phyloP scores from a whole-genome alignment of 2,888 invertebrate species.

The Caenorhabditis virilis region DNA sequence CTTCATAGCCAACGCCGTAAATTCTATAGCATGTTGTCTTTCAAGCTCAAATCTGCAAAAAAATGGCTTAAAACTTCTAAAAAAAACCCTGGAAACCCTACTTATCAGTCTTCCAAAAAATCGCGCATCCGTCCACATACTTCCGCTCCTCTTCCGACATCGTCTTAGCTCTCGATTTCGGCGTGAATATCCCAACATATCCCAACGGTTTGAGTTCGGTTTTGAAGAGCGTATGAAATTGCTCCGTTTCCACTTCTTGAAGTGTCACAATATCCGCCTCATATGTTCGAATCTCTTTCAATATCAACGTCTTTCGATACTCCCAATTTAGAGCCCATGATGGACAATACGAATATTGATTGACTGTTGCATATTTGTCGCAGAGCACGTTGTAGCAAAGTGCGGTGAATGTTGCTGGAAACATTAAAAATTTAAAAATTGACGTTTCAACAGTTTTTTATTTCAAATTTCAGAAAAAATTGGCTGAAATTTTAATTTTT shows the following conservation, averaged over 20 bases:
- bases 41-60: slow-evolving; percentile 84
- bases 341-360: slow-evolving; percentile 98
- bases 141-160: slow-evolving; percentile 95
- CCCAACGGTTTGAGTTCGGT: slow-evolving; percentile 88
- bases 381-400: slow-evolving; percentile 99
- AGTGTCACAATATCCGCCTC: slow-evolving; percentile 94
- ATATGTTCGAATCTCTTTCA: slow-evolving; percentile 89
- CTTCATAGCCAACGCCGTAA: slow-evolving; percentile 94
- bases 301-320: slow-evolving; percentile 93
- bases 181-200: slow-evolving; percentile 81
- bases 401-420: slow-evolving; percentile 80
- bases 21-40: slow-evolving; percentile 92
- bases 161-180: slow-evolving; percentile 95
- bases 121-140: slow-evolving; percentile 98
- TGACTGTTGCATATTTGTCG: slow-evolving; percentile 96
- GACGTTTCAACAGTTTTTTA: background rate
- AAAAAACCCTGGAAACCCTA: slow-evolving; percentile 58
- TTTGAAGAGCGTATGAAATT: slow-evolving; percentile 93
- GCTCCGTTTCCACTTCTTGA: slow-evolving; percentile 96
- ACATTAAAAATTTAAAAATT: background rate
- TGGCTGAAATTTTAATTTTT: background rate
- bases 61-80: slow-evolving; percentile 2
- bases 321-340: slow-evolving; percentile 99
- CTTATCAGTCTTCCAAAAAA: slow-evolving; percentile 80
- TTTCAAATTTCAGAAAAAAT: background rate